Conservation (phyloP, 1,140 invertebrate species). For the Hypsibius dujardini region DNA sequence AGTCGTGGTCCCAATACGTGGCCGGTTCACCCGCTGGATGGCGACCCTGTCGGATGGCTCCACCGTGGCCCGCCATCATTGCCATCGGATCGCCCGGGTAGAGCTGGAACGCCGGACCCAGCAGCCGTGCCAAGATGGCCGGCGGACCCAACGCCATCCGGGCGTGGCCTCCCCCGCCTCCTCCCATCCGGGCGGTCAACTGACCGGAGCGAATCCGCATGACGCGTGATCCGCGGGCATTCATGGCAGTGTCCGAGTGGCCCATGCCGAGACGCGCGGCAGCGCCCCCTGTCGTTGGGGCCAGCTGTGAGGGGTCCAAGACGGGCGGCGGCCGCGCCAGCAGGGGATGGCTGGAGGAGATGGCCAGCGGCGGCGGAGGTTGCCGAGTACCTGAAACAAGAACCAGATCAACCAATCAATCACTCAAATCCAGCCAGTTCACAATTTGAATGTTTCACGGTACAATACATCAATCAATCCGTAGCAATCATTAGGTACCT, state of each 20-base stretch:
- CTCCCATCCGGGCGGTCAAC: neutral
- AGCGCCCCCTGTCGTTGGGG: too few species aligned
- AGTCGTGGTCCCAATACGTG: conserved; percentile 25
- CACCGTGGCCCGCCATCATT: conserved; percentile 3
- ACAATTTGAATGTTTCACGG: too few species aligned
- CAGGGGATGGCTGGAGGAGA: too few species aligned
- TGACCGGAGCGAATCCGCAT: neutral
- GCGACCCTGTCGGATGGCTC: neutral
- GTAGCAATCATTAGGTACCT: too few species aligned
- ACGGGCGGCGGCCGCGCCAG: too few species aligned
- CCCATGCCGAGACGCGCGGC: neutral
- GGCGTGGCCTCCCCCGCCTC: neutral
- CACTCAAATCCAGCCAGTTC: too few species aligned
- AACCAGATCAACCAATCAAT: too few species aligned
- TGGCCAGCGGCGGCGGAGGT: too few species aligned
- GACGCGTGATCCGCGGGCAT: neutral
- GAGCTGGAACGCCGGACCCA: conserved; percentile 38
- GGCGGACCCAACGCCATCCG: conserved; percentile 50
- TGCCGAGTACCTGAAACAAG: too few species aligned
- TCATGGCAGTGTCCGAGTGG: neutral
- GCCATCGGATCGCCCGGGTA: conserved; percentile 17
- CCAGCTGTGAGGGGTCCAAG: too few species aligned
- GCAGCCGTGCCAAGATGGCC: conserved; percentile 51
- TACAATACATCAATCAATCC: too few species aligned
- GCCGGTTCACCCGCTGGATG: neutral